Evolutionary conservation across 2,797 vertebrate genomes (phyloP), one percentile per base, ranked within the genome.

Genomic region (Halcyon chelicuti): DNA sequence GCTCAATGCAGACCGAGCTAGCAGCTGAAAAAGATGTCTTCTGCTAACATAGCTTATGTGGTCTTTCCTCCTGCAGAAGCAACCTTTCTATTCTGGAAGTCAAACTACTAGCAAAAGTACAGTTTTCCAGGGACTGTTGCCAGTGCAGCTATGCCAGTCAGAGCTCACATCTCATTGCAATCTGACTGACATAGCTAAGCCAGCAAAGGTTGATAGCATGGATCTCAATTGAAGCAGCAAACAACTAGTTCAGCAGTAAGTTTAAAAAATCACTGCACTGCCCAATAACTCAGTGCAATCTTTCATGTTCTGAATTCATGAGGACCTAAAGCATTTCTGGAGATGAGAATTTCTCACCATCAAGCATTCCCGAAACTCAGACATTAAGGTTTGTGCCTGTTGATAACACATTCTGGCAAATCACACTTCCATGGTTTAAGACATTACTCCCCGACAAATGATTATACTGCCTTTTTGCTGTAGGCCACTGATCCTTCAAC

Each of bases 161-260:
- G 60, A 73, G 35, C 67, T 62, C 49, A 54, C 60, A 63, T 78
- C 83, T 88, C 42, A 8, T 9, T 88, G 77, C 73, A 61, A 25
- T 31, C 70, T 75, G 40, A 90, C 58, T 93, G 79, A 55, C 33
- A 49, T 0, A 86, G 65, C 73, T 81, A 72, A 78, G 55, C 66
- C 77, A 90, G 88, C 42, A 72, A n/a, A 84, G 14, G 16, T 7
- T 81, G 57, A 76, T 22, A 55, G 67, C 28, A 19, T 3, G 12
- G 39, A 76, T 84, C 51, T 66, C 49, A 88, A 54, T 33, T 78
- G 80, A 90, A 91, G 93, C 73, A 96, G 80, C 73, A 93, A 94
- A 83, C 44, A 26, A 80, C 57, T 74, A 81, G 86, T 77, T 91
- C 67, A 92, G 54, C 71, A 92, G 31, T 33, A 90, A 90, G 42